phyloP scores from a whole-genome alignment of 1,140 invertebrate species.

The Neomicropteryx cornuta region DNA sequence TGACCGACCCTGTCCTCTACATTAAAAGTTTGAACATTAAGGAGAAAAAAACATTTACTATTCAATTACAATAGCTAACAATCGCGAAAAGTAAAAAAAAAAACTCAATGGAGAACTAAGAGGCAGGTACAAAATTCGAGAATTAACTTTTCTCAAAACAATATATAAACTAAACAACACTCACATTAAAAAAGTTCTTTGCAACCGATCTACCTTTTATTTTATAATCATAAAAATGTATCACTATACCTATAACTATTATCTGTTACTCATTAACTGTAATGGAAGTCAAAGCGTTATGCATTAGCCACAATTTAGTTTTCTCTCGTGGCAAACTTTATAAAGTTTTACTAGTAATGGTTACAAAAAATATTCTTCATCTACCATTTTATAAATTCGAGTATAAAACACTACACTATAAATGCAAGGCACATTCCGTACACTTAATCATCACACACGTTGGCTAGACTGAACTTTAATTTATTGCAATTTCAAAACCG shows the following conservation, averaged over 20 bases:
- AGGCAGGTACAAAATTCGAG: slow-evolving; percentile 46
- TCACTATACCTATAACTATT: too few relatives aligned
- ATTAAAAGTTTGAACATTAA: not conserved
- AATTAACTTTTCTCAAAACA: slow-evolving; percentile 33
- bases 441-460: slow-evolving; percentile 19
- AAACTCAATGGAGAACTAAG: slow-evolving; percentile 31
- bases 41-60: not conserved
- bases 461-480: too few relatives aligned
- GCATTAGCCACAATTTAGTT: too few relatives aligned
- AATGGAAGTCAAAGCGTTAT: slow-evolving; percentile 10
- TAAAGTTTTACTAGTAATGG: too few relatives aligned
- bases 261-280: slow-evolving; percentile 11
- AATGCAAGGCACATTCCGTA: slow-evolving; percentile 45
- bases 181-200: too few relatives aligned
- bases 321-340: too few relatives aligned
- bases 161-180: slow-evolving; percentile 28
- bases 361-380: slow-evolving; percentile 1
- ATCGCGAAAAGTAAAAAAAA: not conserved
- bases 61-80: not conserved
- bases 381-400: slow-evolving; percentile 31
- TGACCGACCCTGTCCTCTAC: not conserved
- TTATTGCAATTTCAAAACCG: too few relatives aligned
- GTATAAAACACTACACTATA: slow-evolving; percentile 41
- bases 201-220: too few relatives aligned
- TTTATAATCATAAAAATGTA: too few relatives aligned